phyloP scores from a whole-genome alignment of 2,113 vertebrate genomes.

The Geococcyx californianus region DNA sequence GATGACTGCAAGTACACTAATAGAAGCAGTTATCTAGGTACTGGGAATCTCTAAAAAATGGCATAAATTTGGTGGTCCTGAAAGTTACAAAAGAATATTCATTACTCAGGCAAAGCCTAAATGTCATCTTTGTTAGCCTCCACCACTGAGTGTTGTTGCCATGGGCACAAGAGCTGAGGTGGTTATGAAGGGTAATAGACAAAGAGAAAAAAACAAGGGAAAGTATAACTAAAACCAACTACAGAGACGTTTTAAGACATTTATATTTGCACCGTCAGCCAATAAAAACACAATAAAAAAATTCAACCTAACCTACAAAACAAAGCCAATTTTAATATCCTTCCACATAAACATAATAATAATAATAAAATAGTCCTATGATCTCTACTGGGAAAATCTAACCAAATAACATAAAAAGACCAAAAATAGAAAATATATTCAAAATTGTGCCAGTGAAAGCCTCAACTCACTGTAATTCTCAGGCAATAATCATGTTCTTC shows the following conservation, averaged over 20 bases:
- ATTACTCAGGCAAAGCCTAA: constrained; percentile 61
- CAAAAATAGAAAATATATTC: constrained; percentile 18
- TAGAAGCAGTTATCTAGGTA: constrained; percentile 33
- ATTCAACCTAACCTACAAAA: constrained; percentile 37
- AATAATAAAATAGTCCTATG: background rate
- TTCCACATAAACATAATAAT: background rate
- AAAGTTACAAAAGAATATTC: constrained; percentile 68
- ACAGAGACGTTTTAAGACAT: background rate
- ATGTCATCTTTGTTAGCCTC: constrained; percentile 59
- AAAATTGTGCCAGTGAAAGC: constrained; percentile 12
- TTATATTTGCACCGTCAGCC: background rate
- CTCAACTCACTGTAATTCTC: background rate
- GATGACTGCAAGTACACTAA: constrained; percentile 7
- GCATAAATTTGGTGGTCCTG: constrained; percentile 39
- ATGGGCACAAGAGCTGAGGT: constrained; percentile 60
- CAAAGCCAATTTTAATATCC: background rate
- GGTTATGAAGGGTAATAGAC: constrained; percentile 54
- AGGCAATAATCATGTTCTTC: constrained; percentile 46
- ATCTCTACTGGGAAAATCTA: constrained; percentile 27
- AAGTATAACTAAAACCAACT: constrained; percentile 39
- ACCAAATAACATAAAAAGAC: constrained; percentile 37
- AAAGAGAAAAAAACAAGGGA: constrained; percentile 32
- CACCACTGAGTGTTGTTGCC: constrained; percentile 45
- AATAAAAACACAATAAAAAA: constrained; percentile 42
- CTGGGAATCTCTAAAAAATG: constrained; percentile 34